Conservation (phyloP, 2,888 invertebrate genomes). For the Rhagophthalmus giganteus region DNA sequence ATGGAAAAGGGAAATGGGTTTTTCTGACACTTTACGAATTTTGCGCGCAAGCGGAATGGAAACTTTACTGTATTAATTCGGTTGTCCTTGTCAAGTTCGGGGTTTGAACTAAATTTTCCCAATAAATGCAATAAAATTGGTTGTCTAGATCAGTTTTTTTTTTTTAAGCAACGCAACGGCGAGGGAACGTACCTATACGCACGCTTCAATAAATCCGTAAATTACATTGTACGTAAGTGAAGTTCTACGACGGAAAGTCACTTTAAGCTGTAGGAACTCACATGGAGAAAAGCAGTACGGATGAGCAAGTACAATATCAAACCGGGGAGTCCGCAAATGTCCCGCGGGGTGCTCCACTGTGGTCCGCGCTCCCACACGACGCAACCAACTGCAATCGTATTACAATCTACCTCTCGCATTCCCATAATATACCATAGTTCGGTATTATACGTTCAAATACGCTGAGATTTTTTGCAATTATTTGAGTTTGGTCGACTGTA, state of each 20-base stretch:
- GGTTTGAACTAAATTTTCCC: background rate
- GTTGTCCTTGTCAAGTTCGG: background rate
- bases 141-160: too few relatives aligned
- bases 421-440: conserved; percentile 15
- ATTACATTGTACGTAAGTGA: background rate
- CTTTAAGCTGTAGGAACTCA: conserved; percentile 25
- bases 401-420: conserved; percentile 17
- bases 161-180: background rate
- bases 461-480: conserved; percentile 16
- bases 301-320: conserved; percentile 26
- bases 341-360: conserved; percentile 31
- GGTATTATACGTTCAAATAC: conserved; percentile 7
- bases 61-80: too few relatives aligned
- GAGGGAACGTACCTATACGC: too few relatives aligned
- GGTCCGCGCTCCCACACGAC: conserved; percentile 47
- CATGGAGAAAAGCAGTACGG: conserved; percentile 16
- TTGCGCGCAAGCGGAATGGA: too few relatives aligned
- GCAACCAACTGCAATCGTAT: conserved; percentile 39
- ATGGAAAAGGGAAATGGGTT: too few relatives aligned
- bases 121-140: too few relatives aligned
- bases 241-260: conserved; percentile 9
- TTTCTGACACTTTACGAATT: too few relatives aligned
- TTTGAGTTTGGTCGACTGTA: conserved; percentile 17
- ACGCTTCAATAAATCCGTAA: background rate
- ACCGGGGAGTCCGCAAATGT: conserved; percentile 32